A percentile compares a stretch with the other conserved stretches of the same genome.
phyloP scores from a whole-genome alignment of 53 echinoderm and acorn worm species.

The Stichopus horrens region DNA sequence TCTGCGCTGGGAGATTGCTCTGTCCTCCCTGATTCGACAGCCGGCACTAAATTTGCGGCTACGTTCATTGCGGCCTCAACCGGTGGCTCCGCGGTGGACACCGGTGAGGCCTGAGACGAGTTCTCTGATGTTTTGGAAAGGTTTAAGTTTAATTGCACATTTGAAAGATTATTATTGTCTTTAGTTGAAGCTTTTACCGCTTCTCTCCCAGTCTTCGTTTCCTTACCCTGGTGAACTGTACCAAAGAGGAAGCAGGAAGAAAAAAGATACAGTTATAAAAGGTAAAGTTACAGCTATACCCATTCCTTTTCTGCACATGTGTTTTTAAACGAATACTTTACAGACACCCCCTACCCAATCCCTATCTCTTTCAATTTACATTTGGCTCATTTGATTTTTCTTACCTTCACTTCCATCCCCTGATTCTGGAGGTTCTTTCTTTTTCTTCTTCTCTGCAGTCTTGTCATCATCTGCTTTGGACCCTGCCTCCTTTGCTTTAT shows the following conservation, averaged over 20 bases:
- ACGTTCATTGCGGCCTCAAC: background rate
- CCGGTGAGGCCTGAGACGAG: slow-evolving; percentile 1
- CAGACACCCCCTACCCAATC: too few relatives aligned
- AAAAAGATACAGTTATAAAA: background rate
- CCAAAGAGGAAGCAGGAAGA: background rate
- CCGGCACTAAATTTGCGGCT: slow-evolving; percentile 14
- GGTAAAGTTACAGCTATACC: too few relatives aligned
- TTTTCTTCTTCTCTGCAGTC: slow-evolving; percentile 22
- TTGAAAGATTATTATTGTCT: slow-evolving; percentile 31
- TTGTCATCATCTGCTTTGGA: slow-evolving; percentile 50
- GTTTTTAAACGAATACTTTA: too few relatives aligned
- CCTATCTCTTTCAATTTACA: too few relatives aligned
- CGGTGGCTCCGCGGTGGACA: slow-evolving; percentile 16
- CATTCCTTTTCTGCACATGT: too few relatives aligned
- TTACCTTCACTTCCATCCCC: slow-evolving; percentile 8
- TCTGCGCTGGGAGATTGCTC: background rate
- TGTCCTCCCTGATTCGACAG: background rate
- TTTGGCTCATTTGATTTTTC: too few relatives aligned
- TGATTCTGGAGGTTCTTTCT: background rate
- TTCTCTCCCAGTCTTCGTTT: background rate
- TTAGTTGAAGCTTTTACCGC: slow-evolving; percentile 14
- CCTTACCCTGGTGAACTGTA: background rate
- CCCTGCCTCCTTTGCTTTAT: slow-evolving; percentile 30
- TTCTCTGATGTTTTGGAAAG: slow-evolving; percentile 41
- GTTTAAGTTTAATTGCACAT: slow-evolving; percentile 48